phyloP scores from a whole-genome alignment of 2,797 vertebrate species.

The Chloroceryle amazona region DNA sequence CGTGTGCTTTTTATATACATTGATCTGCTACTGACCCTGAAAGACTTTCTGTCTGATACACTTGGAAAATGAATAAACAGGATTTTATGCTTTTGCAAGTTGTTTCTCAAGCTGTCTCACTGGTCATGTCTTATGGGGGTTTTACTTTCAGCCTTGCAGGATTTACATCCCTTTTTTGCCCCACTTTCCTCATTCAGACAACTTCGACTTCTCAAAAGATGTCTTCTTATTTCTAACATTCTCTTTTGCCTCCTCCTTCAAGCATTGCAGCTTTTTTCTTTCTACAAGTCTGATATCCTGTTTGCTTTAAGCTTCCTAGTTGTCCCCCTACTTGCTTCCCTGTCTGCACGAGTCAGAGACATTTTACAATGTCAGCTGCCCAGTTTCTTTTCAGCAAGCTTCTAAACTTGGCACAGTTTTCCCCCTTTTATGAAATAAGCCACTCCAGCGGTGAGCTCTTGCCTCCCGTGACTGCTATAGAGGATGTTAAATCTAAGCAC shows the following conservation, averaged over 20 bases:
- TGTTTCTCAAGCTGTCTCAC: constrained; percentile 49
- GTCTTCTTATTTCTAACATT: constrained; percentile 19
- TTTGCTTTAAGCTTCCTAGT: constrained; percentile 45
- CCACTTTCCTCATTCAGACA: constrained; percentile 54
- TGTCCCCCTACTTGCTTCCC: not conserved
- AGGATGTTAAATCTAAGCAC: not conserved
- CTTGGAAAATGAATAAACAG: constrained; percentile 31
- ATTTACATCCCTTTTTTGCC: constrained; percentile 50
- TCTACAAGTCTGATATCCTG: constrained; percentile 1
- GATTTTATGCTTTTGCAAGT: constrained; percentile 62
- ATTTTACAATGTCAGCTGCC: not conserved
- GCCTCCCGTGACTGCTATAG: not conserved
- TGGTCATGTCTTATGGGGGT: constrained; percentile 28
- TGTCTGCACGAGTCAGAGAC: constrained; percentile 8
- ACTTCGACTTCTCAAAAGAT: constrained; percentile 48
- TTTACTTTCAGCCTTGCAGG: constrained; percentile 57
- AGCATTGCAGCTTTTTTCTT: constrained; percentile 2
- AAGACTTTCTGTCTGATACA: constrained; percentile 51
- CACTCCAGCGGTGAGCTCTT: not conserved
- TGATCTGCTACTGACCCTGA: constrained; percentile 51
- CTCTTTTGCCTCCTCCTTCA: not conserved
- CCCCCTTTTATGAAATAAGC: not conserved
- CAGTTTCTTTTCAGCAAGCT: not conserved
- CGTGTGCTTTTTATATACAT: constrained; percentile 33
- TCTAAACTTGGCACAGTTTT: not conserved